phyloP scores from a whole-genome alignment of 2,888 invertebrate species.

The Anticlea derivata region DNA sequence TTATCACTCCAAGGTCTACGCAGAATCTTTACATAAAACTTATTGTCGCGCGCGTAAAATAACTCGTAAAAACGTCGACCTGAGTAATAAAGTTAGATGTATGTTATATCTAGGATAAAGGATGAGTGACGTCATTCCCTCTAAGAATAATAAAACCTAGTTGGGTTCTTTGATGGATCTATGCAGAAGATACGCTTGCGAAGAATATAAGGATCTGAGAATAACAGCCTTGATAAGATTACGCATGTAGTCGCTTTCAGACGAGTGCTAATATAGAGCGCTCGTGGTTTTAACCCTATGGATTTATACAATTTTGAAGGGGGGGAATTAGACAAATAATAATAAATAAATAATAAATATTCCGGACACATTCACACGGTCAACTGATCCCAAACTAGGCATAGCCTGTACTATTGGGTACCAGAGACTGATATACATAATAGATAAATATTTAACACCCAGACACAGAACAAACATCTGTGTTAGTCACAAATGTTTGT shows the following conservation, averaged over 20 bases:
- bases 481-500: too few relatives aligned
- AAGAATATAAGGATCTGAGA: slow-evolving; percentile 15
- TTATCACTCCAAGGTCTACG: slow-evolving; percentile 10
- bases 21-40: slow-evolving; percentile 37
- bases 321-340: not conserved
- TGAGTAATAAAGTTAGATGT: slow-evolving; percentile 33
- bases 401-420: too few relatives aligned
- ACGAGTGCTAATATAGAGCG: not conserved
- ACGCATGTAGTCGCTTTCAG: not conserved
- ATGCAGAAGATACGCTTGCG: slow-evolving; percentile 4
- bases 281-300: too few relatives aligned
- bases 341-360: too few relatives aligned
- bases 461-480: too few relatives aligned
- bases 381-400: too few relatives aligned
- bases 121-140: slow-evolving; percentile 21
- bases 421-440: too few relatives aligned
- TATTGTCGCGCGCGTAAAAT: slow-evolving; percentile 38
- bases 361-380: too few relatives aligned
- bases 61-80: slow-evolving; percentile 36
- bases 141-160: slow-evolving; percentile 21
- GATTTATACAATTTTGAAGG: slow-evolving; percentile 5
- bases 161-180: slow-evolving; percentile 15
- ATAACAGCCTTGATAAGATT: slow-evolving; percentile 16
- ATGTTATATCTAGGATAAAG: slow-evolving; percentile 23
- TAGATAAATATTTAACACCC: too few relatives aligned